Evolutionary conservation across 2,797 vertebrate species (phyloP).

Genomic region (Centropyge bicolor): DNA sequence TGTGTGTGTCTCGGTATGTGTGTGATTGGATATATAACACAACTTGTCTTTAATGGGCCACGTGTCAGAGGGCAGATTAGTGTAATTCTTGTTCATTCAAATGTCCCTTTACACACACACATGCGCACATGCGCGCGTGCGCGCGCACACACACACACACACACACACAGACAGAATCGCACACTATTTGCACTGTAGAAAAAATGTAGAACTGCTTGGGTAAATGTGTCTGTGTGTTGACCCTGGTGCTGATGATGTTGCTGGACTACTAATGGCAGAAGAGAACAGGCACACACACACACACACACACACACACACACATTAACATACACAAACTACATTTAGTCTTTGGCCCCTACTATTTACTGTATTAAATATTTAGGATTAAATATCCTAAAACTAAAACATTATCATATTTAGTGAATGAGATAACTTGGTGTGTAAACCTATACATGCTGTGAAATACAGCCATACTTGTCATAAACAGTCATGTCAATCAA

Average conservation of each 20-base stretch:
- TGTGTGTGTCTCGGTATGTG: constrained; percentile 5
- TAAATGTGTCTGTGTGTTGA: constrained; percentile 32
- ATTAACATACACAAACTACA: background rate
- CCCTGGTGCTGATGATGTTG: constrained; percentile 46
- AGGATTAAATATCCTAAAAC: too few relatives aligned
- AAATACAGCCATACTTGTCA: background rate
- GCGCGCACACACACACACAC: constrained; percentile 31
- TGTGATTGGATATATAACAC: constrained; percentile 26
- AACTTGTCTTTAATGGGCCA: constrained; percentile 37
- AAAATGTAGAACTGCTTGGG: constrained; percentile 8
- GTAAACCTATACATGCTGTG: background rate
- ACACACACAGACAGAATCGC: constrained; percentile 35
- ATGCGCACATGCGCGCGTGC: background rate
- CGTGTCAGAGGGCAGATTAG: constrained; percentile 41
- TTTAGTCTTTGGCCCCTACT: background rate
- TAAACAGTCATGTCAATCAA: too few relatives aligned
- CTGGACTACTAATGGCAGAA: constrained; percentile 35
- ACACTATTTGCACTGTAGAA: background rate
- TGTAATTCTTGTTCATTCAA: constrained; percentile 27
- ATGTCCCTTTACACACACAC: background rate
- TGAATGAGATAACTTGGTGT: too few relatives aligned
- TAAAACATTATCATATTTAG: background rate
- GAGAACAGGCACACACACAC: constrained; percentile 3
- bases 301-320: background rate
- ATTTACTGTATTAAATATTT: background rate